Evolutionary conservation across 2,888 invertebrate species (phyloP), one percentile per base, ranked within the genome.

Genomic region (Cryptus viduatorius): DNA sequence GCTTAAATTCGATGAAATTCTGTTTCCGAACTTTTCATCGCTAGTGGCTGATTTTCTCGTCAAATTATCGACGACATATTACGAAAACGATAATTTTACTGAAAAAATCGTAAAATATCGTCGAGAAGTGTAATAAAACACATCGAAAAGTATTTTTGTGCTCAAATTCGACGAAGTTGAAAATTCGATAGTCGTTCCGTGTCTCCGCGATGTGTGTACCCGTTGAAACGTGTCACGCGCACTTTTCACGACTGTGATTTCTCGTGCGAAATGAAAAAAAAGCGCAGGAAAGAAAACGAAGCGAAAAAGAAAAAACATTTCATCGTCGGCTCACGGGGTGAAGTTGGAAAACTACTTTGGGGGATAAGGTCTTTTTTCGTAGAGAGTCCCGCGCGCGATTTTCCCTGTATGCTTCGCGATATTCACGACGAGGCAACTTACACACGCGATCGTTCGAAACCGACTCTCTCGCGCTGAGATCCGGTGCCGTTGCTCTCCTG

Each of bases 311-410:
- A 16, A 69, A 75, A 69, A 76, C n/a, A 75, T 79, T n/a, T 42
- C 61, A 68, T 65, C 53, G 79, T 61, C 80, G 80, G 19, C 65
- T 79, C 19, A 46, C 56, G 14, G 65, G 65, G 46, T 19, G 37
- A 77, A 83, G 79, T 71, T 83, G 31, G 80, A 61, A 80, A 80
- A 83, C 65, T 71, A 83, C 76, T 79, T 83, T 80, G 48, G 50
- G 42, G 61, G 53, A 79, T 65, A 72, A 65, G 79, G 50, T 79
- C 71, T 71, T 64, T 72, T 61, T 61, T 37, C 56, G 65, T 1
- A 37, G 31, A 53, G 68, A 64, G 46, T 79, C 50, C 46, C 53
- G 69, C 46, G 69, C 68, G 31, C 44, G 79, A 61, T 67, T 78
- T 71, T 67, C 8, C 37, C 72, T 68, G 73, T 59, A 82, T 61